Percentiles rank a stretch among this genome's conserved stretches.
Evolutionary conservation across 2,797 vertebrate genomes (phyloP).

Genomic region (Apogon talboti): DNA sequence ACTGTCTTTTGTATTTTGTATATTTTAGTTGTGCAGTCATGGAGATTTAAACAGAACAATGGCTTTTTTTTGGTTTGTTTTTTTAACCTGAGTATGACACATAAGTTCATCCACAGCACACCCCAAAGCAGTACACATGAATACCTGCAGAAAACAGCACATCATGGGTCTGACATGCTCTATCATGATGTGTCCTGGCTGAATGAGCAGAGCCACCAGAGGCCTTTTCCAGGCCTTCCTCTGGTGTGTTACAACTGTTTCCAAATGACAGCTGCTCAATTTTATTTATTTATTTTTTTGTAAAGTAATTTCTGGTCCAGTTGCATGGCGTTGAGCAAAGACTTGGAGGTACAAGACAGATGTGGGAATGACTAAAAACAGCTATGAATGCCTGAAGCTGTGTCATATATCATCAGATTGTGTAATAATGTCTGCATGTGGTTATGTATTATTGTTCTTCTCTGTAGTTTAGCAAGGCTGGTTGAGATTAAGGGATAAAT

Average conservation of each 20-base stretch:
- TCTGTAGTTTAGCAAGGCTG: no score
- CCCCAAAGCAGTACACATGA: background rate
- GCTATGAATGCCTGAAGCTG: background rate
- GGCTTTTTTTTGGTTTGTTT: no score
- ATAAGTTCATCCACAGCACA: background rate
- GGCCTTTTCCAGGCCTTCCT: conserved; percentile 17
- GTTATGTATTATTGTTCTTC: background rate
- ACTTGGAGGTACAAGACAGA: background rate
- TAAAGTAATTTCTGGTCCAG: conserved; percentile 27
- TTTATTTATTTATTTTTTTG: background rate
- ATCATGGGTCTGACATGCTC: conserved; percentile 2
- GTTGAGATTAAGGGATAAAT: no score
- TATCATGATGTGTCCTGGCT: background rate
- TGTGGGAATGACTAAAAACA: background rate
- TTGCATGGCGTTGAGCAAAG: background rate
- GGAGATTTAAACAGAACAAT: no score
- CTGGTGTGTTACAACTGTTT: background rate
- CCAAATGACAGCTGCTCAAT: conserved; percentile 29
- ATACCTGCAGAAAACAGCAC: conserved; percentile 9
- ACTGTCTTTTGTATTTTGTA: no score
- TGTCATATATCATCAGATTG: background rate
- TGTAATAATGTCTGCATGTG: background rate
- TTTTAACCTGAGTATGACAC: background rate
- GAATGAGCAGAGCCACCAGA: conserved; percentile 20
- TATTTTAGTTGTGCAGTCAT: no score